Conservation (phyloP, 2,797 vertebrate species). For the Selene dorsalis region DNA sequence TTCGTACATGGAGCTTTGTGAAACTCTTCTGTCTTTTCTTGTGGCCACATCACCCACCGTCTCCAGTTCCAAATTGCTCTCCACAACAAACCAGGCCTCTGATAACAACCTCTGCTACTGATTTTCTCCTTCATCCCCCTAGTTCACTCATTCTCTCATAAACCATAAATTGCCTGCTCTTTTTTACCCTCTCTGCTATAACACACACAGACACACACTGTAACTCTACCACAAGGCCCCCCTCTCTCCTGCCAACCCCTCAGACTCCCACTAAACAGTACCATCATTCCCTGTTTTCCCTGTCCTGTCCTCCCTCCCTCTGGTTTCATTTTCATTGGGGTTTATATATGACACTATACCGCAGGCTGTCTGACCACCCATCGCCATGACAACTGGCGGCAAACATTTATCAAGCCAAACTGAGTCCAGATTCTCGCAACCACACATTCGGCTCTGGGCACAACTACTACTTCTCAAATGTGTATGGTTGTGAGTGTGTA, state of each 20-base stretch:
- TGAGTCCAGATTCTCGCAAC: conserved; percentile 75
- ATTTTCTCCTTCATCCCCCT: conserved; percentile 60
- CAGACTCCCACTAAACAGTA: conserved; percentile 35
- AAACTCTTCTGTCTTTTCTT: conserved; percentile 56
- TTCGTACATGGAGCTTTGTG: conserved; percentile 30
- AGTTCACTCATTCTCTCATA: conserved; percentile 59
- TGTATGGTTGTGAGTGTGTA: conserved; percentile 34
- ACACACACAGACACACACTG: conserved; percentile 34
- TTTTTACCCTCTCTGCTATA: conserved; percentile 41
- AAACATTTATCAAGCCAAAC: conserved; percentile 82
- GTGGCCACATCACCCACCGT: conserved; percentile 42
- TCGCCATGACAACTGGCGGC: conserved; percentile 79
- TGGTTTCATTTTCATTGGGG: conserved; percentile 58
- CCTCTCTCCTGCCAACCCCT: conserved; percentile 3
- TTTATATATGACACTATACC: conserved; percentile 70
- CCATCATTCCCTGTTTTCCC: conserved; percentile 49
- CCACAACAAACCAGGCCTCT: conserved; percentile 60
- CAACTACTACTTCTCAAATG: conserved; percentile 55
- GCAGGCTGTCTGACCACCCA: conserved; percentile 68
- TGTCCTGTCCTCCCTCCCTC: conserved; percentile 38
- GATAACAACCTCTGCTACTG: conserved; percentile 55
- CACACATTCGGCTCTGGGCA: conserved; percentile 62
- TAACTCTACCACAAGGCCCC: conserved; percentile 50
- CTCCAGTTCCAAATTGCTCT: conserved; percentile 39
- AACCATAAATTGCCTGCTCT: conserved; percentile 61